phyloP scores from a whole-genome alignment of 2,888 invertebrate species.

The Busseola fusca region DNA sequence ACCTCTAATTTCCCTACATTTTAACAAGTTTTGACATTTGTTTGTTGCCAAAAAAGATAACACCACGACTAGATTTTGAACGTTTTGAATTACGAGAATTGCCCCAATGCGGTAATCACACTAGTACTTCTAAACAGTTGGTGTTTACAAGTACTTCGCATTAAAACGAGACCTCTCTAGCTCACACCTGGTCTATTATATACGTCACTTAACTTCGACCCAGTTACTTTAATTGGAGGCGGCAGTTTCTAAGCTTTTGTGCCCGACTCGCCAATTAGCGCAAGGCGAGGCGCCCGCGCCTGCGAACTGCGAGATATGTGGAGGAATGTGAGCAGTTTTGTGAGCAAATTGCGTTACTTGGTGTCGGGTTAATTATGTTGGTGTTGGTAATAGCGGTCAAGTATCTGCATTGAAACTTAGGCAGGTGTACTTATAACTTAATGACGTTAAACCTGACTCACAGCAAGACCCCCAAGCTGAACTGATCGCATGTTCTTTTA shows the following conservation, averaged over 20 bases:
- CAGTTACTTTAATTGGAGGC: conserved; percentile 57
- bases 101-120: too few relatives aligned
- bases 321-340: conserved; percentile 22
- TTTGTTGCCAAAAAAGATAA: too few relatives aligned
- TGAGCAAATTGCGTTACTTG: conserved; percentile 2
- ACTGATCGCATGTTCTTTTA: neutral
- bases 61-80: too few relatives aligned
- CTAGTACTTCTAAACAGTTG: neutral
- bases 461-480: neutral
- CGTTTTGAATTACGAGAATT: too few relatives aligned
- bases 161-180: conserved; percentile 10
- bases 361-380: conserved; percentile 9
- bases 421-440: neutral
- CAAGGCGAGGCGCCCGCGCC: conserved; percentile 7
- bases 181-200: conserved; percentile 54
- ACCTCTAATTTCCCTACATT: too few relatives aligned
- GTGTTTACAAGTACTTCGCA: neutral
- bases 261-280: conserved; percentile 55
- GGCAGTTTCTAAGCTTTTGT: conserved; percentile 54
- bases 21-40: too few relatives aligned
- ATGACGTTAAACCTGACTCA: neutral
- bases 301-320: conserved; percentile 5
- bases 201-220: conserved; percentile 56
- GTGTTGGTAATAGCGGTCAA: neutral
- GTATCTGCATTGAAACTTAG: conserved; percentile 11